phyloP scores from a whole-genome alignment of 2,888 invertebrate species.

The Neocrepidodera transversa region DNA sequence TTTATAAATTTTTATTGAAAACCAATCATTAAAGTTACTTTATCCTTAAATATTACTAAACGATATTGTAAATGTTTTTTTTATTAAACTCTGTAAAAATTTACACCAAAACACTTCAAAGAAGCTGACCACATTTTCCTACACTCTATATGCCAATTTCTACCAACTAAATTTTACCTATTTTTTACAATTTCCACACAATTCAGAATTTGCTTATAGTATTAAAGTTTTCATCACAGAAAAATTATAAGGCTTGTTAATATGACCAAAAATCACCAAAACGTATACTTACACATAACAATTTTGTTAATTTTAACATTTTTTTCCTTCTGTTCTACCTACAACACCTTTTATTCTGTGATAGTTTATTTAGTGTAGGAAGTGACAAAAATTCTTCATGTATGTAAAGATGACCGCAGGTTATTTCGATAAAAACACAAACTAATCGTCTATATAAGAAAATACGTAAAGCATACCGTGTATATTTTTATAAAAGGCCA shows the following conservation, averaged over 20 bases:
- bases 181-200: conserved; percentile 25
- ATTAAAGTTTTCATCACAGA: conserved; percentile 25
- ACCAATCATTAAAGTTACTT: conserved; percentile 33
- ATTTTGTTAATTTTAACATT: too few species aligned
- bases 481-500: conserved; percentile 45
- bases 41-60: conserved; percentile 7
- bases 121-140: conserved; percentile 28
- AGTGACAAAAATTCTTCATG: conserved; percentile 22
- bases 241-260: conserved; percentile 23
- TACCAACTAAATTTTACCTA: conserved; percentile 17
- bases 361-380: conserved; percentile 25
- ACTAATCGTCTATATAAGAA: conserved; percentile 49
- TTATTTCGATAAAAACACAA: too few species aligned
- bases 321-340: background rate
- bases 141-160: conserved; percentile 19
- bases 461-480: conserved; percentile 55
- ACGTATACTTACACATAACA: background rate
- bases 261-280: conserved; percentile 11
- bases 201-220: conserved; percentile 17
- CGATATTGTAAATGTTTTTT: background rate
- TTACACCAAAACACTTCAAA: conserved; percentile 19
- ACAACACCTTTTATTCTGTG: conserved; percentile 14
- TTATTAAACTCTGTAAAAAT: conserved; percentile 25
- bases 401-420: too few species aligned
- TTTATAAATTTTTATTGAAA: conserved; percentile 47